Percentiles rank a stretch among this genome's conserved stretches.
phyloP scores from a whole-genome alignment of 2,888 invertebrate genomes.

The Poecilus cupreus region DNA sequence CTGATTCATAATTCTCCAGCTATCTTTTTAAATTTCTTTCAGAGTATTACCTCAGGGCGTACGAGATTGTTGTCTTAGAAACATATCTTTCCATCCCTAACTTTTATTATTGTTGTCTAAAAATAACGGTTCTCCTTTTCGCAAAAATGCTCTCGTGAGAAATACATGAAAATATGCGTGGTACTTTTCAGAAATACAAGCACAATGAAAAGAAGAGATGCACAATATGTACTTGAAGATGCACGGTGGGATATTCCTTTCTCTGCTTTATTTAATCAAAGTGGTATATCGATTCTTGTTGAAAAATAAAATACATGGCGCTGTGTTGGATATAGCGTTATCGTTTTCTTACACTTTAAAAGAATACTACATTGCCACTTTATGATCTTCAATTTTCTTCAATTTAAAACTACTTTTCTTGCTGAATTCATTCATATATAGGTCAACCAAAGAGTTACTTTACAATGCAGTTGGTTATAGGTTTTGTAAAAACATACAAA shows the following conservation, averaged over 20 bases:
- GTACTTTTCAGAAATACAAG: not conserved
- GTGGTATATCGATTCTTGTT: not conserved
- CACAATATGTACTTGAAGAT: not conserved
- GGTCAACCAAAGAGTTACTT: no score
- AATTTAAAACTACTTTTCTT: slow-evolving; percentile 9
- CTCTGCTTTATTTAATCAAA: slow-evolving; percentile 18
- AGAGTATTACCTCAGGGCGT: no score
- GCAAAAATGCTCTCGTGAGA: not conserved
- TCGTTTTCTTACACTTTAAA: slow-evolving; percentile 25
- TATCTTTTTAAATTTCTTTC: not conserved
- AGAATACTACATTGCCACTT: not conserved
- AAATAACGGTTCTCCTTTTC: not conserved
- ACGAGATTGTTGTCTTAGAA: not conserved
- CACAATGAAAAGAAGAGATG: not conserved
- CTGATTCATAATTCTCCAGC: not conserved
- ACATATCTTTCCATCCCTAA: not conserved
- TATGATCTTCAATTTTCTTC: slow-evolving; percentile 23
- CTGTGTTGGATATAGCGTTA: not conserved
- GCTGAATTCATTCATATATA: not conserved
- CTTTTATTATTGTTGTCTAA: not conserved
- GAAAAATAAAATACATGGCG: slow-evolving; percentile 1
- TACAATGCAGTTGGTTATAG: no score
- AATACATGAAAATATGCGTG: not conserved
- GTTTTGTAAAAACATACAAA: no score
- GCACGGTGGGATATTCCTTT: not conserved